Evolutionary conservation across 2,888 invertebrate species (phyloP), one percentile per base, ranked within the genome.

Genomic region (Ferdinandea cuprea): DNA sequence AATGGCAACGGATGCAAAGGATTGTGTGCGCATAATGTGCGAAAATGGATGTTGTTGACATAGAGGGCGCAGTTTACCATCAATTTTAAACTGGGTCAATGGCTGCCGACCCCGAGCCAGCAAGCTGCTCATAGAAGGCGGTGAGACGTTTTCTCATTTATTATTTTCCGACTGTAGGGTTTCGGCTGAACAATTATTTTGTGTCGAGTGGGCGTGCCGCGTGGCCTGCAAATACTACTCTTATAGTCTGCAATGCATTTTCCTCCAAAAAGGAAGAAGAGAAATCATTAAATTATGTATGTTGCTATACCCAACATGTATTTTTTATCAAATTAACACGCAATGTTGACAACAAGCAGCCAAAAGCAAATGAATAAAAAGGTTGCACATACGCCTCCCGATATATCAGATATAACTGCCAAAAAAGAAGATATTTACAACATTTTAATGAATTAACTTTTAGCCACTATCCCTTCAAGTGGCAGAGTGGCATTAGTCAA

Each of bases 31-130:
- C 30, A 65, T 59, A 8, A 17, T n/a, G 52, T 46, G n/a, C n/a
- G 61, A 17, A 50, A 40, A 54, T 59, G 21, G 48, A 63, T 72
- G 71, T 56, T 54, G 54, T 32, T 32, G 52, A 37, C 15, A 28
- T 15, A 63, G 59, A 81, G 44, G 77, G 76, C 46, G 66, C 78
- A 73, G 72, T 72, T 56, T 63, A 52, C 72, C 52, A 71, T 83
- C 83, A 68, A 68, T 58, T 73, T 13, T 17, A 71, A 83, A 73
- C 78, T 83, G 35, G 83, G 83, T 83, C 83, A 83, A 83, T 83
- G 83, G 78, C 78, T 83, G 58, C 25, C 63, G 66, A 40, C 58
- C 66, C 66, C 46, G 44, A 68, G 48, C 61, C 50, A 40, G 32
- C 25, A 25, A 42, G 40, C 19, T 52, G 32, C 11, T 2, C 30